Evolutionary conservation across 2,888 invertebrate species (phyloP).

Genomic region (Zygogramma bicolorata): DNA sequence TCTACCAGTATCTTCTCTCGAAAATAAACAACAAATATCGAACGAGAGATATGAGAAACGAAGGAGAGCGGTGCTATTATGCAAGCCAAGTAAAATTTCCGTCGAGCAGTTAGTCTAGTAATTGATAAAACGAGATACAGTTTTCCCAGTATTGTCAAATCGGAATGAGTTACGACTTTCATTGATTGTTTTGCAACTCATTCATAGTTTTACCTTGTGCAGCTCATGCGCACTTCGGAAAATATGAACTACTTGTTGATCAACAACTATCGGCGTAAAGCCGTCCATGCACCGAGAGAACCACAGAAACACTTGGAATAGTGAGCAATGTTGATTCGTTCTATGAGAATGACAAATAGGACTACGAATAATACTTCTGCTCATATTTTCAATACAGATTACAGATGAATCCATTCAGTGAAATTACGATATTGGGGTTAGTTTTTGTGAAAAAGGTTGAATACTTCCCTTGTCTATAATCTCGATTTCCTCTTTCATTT

Average conservation of each 20-base stretch:
- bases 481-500: no score
- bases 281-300: slow-evolving; percentile 38
- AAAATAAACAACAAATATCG: slow-evolving; percentile 43
- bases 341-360: no score
- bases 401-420: no score
- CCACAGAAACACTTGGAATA: no score
- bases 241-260: slow-evolving; percentile 49
- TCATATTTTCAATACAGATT: no score
- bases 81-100: neutral
- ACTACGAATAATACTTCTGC: no score
- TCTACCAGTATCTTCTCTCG: slow-evolving; percentile 37
- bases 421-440: no score
- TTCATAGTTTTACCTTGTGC: slow-evolving; percentile 48
- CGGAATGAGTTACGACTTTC: slow-evolving; percentile 45
- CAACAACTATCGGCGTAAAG: slow-evolving; percentile 40
- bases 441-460: no score
- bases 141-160: neutral
- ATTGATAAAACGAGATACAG: neutral
- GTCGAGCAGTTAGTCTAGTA: neutral
- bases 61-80: slow-evolving; percentile 33
- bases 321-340: no score
- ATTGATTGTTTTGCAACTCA: slow-evolving; percentile 54
- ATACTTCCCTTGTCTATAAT: no score
- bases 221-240: slow-evolving; percentile 45
- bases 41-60: slow-evolving; percentile 28